Evolutionary conservation across 2,888 invertebrate genomes (phyloP), one percentile per base, ranked within the genome.

Genomic region (Drosophila algonquin): DNA sequence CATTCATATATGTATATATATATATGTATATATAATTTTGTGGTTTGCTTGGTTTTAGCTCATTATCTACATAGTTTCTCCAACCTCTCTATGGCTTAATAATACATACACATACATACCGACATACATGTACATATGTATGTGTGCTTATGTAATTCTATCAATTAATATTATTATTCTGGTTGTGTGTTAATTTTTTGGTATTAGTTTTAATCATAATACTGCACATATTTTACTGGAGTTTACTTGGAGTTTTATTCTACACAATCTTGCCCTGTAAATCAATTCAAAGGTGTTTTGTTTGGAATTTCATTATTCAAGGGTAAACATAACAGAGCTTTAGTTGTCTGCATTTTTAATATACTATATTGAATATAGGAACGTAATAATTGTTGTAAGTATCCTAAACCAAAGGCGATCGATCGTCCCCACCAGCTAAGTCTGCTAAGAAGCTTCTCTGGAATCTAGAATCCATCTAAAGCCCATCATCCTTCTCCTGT

Each of bases 281-380:
- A 87, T 81, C 85, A 67, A 68, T 67, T 68, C 18, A 56, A 51
- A 67, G 51, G 45, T 21, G 0, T 65, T 21, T 21, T 21, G 21
- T 21, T 21, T 56, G 45, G 68, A 68, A 68, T 55, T 67, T 65
- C 44, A 35, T 10, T 35, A 35, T 35, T 35, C 30, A 12, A 12
- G 51, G 63, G 52, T 52, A 53, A 52, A 60, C 45, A 30, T 14
- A 47, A 51, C 24, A 47, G 59, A 63, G 50, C 44, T 56, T 64
- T 68, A 73, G 64, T 70, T 77, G 69, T 74, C 63, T 76, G 67
- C 65, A 30, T 32, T 47, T 44, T 24, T 58, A 52, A 51, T 65
- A 84, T 75, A 72, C 80, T 77, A 79, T 80, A 76, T 85, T 74
- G 76, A 81, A 83, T 89, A 86, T 90, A 90, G 90, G 90, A 90